Evolutionary conservation across 1,140 invertebrate genomes (phyloP), one percentile per base, ranked within the genome.

Genomic region (Chionoecetes opilio): DNA sequence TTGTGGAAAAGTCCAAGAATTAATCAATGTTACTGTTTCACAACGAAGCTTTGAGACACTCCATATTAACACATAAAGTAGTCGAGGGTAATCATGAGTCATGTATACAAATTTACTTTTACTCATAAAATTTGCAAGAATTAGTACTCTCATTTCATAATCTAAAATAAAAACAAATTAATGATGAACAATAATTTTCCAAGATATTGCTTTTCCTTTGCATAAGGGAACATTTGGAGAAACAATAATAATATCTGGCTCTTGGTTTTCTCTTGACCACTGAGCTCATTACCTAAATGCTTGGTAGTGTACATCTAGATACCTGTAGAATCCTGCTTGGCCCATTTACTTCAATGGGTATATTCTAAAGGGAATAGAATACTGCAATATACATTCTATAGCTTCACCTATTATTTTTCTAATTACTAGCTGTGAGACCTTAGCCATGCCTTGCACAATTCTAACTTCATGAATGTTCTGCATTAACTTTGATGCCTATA

Each of bases 371-470:
- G 2, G 1, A 75, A 75, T 75, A 26, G 63, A n/a, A n/a, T 75
- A 26, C 63, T 75, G 46, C 0, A 53, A 9, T 53, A 53, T n/a
- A 46, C 5, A 14, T 75, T 75, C n/a, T 75, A 17, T 75, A 75
- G 63, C 63, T 75, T 75, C 63, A 75, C n/a, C n/a, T 75, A n/a
- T 75, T 75, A 14, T 53, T 53, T 53, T 53, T 53, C 63, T 75
- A 75, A n/a, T 75, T 2, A 75, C 63, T 75, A 75, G 8, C 63
- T 11, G n/a, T 11, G 21, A n/a, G 1, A 75, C 63, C 63, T n/a
- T 21, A 75, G 6, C 63, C 63, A 75, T 26, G 26, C 21, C 21
- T 75, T 75, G 63, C 63, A 75, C 63, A 75, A n/a, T 75, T 75
- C 63, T 75, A 75, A 75, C 63, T n/a, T 21, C 63, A 75, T 75